Conservation (phyloP, 1,140 invertebrate species). For the Tyrophagus putrescentiae region DNA sequence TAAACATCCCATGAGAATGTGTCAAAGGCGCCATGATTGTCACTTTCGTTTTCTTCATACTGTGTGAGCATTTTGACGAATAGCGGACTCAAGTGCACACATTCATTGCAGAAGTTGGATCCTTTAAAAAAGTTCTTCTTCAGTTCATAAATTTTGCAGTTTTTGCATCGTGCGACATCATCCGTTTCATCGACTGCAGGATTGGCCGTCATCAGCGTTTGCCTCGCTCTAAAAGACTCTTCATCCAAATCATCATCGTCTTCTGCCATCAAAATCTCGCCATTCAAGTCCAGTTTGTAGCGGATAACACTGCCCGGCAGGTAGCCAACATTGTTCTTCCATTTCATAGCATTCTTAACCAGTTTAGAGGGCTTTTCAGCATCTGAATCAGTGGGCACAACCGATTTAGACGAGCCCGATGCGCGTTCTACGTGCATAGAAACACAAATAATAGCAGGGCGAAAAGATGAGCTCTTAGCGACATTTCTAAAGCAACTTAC, state of each 20-base stretch:
- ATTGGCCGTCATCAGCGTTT: conserved; percentile 3
- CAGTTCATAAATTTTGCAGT: conserved; percentile 69
- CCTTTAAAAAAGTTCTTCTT: conserved; percentile 58
- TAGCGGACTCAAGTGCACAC: background rate
- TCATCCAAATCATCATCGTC: conserved; percentile 35
- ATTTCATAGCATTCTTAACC: conserved; percentile 41
- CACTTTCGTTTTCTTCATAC: too few species aligned
- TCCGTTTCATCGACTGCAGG: background rate
- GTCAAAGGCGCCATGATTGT: too few species aligned
- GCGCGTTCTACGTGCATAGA: too few species aligned
- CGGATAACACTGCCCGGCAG: conserved; percentile 57
- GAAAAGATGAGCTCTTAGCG: too few species aligned
- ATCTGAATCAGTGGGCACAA: too few species aligned
- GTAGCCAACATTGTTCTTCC: conserved; percentile 60
- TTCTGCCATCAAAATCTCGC: conserved; percentile 58
- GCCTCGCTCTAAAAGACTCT: background rate
- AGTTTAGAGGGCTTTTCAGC: too few species aligned
- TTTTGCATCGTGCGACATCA: conserved; percentile 56
- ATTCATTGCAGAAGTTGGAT: conserved; percentile 18
- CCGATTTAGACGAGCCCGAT: too few species aligned
- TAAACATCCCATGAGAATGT: conserved; percentile 35
- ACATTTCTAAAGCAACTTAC: too few species aligned
- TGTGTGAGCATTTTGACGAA: background rate
- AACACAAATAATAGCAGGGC: too few species aligned
- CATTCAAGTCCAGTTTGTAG: conserved; percentile 71